These are phyloP conservation scores for Pyrrhia umbra DNA, from an alignment of 2,888 invertebrate species.

Conservation along the genomic window DNA sequence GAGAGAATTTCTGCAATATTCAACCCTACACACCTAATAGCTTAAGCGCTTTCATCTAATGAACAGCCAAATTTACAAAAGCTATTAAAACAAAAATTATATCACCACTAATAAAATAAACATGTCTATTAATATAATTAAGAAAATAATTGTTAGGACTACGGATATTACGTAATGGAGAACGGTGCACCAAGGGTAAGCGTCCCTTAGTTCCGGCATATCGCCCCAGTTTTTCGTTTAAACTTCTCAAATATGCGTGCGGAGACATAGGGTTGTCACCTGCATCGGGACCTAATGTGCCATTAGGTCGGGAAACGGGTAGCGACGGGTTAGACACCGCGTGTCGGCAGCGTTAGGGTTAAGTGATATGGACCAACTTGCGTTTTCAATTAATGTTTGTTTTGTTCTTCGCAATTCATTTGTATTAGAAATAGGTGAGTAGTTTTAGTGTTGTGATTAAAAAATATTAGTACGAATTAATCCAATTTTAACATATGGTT, in stretches of 20 bases:
- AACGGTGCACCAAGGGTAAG: slow-evolving; percentile 55
- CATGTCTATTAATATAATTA: slow-evolving; percentile 39
- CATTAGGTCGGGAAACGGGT: slow-evolving; percentile 81
- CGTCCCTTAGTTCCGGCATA: slow-evolving; percentile 45
- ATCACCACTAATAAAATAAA: slow-evolving; percentile 39
- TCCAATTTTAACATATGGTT: too few relatives aligned
- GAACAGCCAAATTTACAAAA: slow-evolving; percentile 32
- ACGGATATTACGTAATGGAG: slow-evolving; percentile 37
- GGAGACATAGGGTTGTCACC: slow-evolving; percentile 84
- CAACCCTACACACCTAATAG: slow-evolving; percentile 9
- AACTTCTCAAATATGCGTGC: slow-evolving; percentile 83
- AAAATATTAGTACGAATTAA: too few relatives aligned
- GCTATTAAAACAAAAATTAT: slow-evolving; percentile 36
- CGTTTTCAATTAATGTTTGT: slow-evolving; percentile 67
- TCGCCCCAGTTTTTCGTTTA: slow-evolving; percentile 64
- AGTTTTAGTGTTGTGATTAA: slow-evolving; percentile 23
- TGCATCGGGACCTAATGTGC: slow-evolving; percentile 85
- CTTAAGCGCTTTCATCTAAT: slow-evolving; percentile 37
- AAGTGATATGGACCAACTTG: slow-evolving; percentile 58
- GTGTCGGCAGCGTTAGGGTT: slow-evolving; percentile 61
- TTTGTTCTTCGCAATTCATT: slow-evolving; percentile 51
- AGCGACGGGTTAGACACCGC: slow-evolving; percentile 57
- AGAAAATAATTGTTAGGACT: slow-evolving; percentile 31
- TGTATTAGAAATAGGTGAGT: slow-evolving; percentile 18
- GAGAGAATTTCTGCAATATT: slow-evolving; percentile 11